phyloP scores from a whole-genome alignment of 2,797 vertebrate genomes.

The Tangara arthus region DNA sequence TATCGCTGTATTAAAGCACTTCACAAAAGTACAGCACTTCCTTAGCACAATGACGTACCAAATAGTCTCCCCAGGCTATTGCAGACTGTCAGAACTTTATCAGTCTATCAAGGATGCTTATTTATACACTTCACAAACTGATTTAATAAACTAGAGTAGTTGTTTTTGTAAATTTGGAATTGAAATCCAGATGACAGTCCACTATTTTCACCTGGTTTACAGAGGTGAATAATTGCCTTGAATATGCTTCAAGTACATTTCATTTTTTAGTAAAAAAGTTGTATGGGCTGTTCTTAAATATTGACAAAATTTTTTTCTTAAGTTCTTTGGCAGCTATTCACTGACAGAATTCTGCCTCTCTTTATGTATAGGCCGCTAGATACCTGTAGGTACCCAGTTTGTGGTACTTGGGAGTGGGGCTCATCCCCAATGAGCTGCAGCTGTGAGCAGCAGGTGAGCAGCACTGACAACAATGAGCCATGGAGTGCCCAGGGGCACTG shows the following conservation, averaged over 20 bases:
- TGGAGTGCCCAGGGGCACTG: not conserved
- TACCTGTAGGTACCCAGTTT: not conserved
- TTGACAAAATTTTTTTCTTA: not conserved
- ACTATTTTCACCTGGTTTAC: not conserved
- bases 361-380: not conserved
- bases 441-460: not conserved
- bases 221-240: not conserved
- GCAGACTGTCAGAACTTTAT: not conserved
- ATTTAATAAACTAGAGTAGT: not conserved
- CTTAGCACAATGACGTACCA: not conserved
- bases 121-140: not conserved
- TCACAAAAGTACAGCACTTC: not conserved
- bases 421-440: rapidly evolving
- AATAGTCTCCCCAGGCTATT: not conserved
- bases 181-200: not conserved
- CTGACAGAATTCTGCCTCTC: not conserved
- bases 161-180: not conserved
- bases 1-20: not conserved
- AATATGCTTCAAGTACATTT: not conserved
- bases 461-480: not conserved
- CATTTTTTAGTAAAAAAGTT: not conserved
- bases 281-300: not conserved
- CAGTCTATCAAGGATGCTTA: not conserved
- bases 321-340: not conserved
- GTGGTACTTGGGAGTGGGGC: not conserved